Conservation (phyloP, 1,140 invertebrate genomes). For the Apolygus lucorum region DNA sequence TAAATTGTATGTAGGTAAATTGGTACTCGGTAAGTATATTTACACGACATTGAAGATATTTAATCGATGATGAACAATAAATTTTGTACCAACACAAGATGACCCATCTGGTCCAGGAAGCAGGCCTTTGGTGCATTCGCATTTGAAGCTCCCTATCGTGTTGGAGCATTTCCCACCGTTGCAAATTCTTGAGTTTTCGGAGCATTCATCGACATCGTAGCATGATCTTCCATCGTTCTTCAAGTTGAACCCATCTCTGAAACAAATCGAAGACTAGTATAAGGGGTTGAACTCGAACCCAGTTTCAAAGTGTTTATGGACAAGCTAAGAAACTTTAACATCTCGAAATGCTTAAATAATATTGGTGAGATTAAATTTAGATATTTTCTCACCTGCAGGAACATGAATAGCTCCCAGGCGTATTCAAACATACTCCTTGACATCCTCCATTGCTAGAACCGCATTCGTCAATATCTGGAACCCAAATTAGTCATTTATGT, state of each 20-base stretch:
- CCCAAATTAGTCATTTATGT: conserved; percentile 9
- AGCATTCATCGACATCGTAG: conserved; percentile 63
- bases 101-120: conserved; percentile 56
- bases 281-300: too few relatives aligned
- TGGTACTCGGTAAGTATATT: too few relatives aligned
- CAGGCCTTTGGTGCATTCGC: conserved; percentile 67
- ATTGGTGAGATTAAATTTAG: too few relatives aligned
- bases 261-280: too few relatives aligned
- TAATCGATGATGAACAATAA: too few relatives aligned
- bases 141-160: conserved; percentile 63
- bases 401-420: conserved; percentile 48
- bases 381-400: conserved; percentile 42
- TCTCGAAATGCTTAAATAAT: too few relatives aligned
- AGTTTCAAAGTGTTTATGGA: too few relatives aligned
- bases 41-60: too few relatives aligned
- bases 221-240: conserved; percentile 43
- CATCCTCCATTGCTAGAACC: conserved; percentile 51
- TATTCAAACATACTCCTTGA: conserved; percentile 53
- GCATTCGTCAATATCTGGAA: conserved; percentile 57
- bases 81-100: conserved; percentile 52
- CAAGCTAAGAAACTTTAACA: too few relatives aligned
- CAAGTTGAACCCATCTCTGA: conserved; percentile 43
- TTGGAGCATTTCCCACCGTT: conserved; percentile 76
- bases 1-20: too few relatives aligned
- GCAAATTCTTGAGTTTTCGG: conserved; percentile 68